phyloP scores from a whole-genome alignment of 2,113 vertebrate genomes.

The Raja brachyura region DNA sequence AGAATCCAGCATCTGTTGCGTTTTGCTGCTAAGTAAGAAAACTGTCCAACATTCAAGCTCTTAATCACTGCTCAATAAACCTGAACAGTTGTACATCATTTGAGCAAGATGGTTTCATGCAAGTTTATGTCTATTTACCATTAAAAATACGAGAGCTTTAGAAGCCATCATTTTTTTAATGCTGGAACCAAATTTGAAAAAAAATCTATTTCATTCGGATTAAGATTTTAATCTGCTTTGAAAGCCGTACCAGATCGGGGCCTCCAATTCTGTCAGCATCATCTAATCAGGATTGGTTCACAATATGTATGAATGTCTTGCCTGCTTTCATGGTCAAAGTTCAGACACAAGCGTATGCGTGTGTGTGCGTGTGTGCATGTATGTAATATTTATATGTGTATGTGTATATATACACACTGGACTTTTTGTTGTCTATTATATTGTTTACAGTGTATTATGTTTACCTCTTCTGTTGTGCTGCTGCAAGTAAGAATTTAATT shows the following conservation, averaged over 20 bases:
- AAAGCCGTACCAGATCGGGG: conserved; percentile 15
- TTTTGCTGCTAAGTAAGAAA: background rate
- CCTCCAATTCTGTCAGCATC: background rate
- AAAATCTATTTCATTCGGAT: conserved; percentile 42
- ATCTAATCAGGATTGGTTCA: background rate
- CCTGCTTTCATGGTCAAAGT: background rate
- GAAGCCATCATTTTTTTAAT: background rate
- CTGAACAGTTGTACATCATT: background rate
- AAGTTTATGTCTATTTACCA: background rate
- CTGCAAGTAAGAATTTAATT: too few relatives aligned
- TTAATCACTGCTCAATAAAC: background rate
- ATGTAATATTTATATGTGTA: too few relatives aligned
- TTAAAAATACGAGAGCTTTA: background rate
- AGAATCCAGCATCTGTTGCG: too few relatives aligned
- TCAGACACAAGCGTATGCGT: too few relatives aligned
- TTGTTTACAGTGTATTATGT: too few relatives aligned
- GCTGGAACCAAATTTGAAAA: conserved; percentile 39
- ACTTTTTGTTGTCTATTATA: too few relatives aligned
- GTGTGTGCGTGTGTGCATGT: too few relatives aligned
- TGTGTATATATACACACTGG: too few relatives aligned
- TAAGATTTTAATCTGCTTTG: conserved; percentile 41
- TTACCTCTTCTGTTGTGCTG: too few relatives aligned
- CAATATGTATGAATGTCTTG: background rate
- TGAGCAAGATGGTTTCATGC: background rate
- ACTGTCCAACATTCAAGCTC: background rate